Evolutionary conservation across 2,888 invertebrate species (phyloP).

Genomic region (Cheiracanthium punctorium): DNA sequence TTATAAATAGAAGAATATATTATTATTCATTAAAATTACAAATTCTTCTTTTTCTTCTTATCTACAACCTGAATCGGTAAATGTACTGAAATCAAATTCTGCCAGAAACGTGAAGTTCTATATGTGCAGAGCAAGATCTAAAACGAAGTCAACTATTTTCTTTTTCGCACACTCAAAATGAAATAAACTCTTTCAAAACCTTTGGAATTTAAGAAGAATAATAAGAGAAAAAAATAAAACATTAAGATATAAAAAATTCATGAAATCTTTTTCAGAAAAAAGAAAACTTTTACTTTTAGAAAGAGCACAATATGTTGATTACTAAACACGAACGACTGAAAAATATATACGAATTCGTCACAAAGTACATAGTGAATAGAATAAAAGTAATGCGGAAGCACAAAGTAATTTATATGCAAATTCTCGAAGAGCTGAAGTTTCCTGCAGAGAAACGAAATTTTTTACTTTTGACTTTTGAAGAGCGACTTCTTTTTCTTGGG

Average conservation of each 20-base stretch:
- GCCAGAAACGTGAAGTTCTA: too few species aligned
- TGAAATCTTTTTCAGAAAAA: conserved; percentile 7
- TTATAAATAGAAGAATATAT: too few species aligned
- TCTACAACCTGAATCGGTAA: too few species aligned
- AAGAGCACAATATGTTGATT: conserved; percentile 19
- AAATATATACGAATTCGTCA: conserved; percentile 12
- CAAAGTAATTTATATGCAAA: conserved; percentile 67
- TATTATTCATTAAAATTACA: too few species aligned
- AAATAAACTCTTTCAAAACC: too few species aligned
- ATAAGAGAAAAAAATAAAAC: background rate
- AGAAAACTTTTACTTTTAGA: background rate
- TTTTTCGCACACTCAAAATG: too few species aligned
- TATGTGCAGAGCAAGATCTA: too few species aligned
- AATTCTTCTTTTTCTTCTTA: too few species aligned
- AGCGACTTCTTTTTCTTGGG: background rate
- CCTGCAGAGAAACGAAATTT: conserved; percentile 11
- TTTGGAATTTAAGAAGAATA: too few species aligned
- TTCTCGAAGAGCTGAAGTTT: conserved; percentile 29
- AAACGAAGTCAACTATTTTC: too few species aligned
- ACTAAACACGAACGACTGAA: conserved; percentile 22
- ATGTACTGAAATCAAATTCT: too few species aligned
- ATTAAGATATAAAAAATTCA: conserved; percentile 3
- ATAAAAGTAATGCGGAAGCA: conserved; percentile 50
- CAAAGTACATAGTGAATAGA: conserved; percentile 27
- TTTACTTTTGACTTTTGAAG: conserved; percentile 43